These are phyloP conservation scores for Habroteleia sp. DNA, from an alignment of 2,888 invertebrate genomes.

Conservation along the genomic window DNA sequence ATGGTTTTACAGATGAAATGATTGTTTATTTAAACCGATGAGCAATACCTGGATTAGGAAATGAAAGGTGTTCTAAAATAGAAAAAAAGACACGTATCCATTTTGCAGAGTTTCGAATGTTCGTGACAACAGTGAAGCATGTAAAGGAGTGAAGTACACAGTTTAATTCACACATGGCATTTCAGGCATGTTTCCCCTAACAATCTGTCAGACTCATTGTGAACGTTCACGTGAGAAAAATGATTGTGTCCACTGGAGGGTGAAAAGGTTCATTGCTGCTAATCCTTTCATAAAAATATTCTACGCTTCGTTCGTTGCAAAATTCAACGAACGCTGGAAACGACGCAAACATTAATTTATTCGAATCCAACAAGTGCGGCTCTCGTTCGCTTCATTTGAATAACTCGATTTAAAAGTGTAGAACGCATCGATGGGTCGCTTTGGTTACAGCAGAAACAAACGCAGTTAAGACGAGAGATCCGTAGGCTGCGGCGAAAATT, in stretches of 20 bases:
- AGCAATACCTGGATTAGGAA: neutral
- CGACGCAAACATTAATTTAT: neutral
- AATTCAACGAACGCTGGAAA: neutral
- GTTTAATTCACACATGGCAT: slow-evolving; percentile 50
- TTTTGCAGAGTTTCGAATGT: slow-evolving; percentile 25
- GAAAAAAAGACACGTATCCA: neutral
- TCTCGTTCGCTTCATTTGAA: too few relatives aligned
- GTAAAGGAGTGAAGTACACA: slow-evolving; percentile 30
- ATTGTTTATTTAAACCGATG: slow-evolving; percentile 7
- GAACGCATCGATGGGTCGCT: neutral
- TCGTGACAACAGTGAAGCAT: slow-evolving; percentile 34
- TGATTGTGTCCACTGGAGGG: slow-evolving; percentile 45
- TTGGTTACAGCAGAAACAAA: neutral
- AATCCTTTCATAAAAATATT: slow-evolving; percentile 12
- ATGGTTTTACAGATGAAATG: too few relatives aligned
- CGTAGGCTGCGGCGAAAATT: slow-evolving; percentile 14
- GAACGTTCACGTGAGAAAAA: slow-evolving; percentile 56
- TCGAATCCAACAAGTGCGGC: neutral
- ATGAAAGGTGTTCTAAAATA: neutral
- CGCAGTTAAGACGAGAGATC: too few relatives aligned
- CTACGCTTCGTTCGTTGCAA: slow-evolving; percentile 1
- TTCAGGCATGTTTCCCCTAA: slow-evolving; percentile 47
- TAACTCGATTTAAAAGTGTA: too few relatives aligned
- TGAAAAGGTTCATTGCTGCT: slow-evolving; percentile 28
- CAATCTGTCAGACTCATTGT: slow-evolving; percentile 54